Base-by-base conservation (phyloP, 2,888 invertebrate genomes). In the Adelognathus sp. region DNA sequence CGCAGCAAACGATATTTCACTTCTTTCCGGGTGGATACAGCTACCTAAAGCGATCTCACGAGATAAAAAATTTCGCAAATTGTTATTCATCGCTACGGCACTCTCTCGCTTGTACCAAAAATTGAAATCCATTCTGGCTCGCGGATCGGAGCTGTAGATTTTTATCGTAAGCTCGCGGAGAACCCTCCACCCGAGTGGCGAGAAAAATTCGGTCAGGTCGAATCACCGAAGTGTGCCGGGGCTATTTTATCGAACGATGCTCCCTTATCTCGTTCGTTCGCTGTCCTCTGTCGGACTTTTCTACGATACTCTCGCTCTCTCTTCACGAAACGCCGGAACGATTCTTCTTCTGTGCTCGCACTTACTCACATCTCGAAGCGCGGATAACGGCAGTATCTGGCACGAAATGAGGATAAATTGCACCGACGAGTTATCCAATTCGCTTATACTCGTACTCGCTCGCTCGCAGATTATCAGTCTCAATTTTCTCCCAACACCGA, bases 371-470 rank as follows among this genome's bases (percentile, higher is more conserved):
- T 60, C 33, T 21, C 16, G 27, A 5, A 36, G 27, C 36, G n/a
- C 44, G 50, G 44, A 46, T 60, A 70, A 52, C 36, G 11, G 16
- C 67, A 73, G 67, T 50, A 46, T 73, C 46, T n/a, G n/a, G n/a
- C 60, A 56, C 61, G 36, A 56, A 77, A 77, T 39, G 63, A 73
- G 52, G 63, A 78, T 69, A 73, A 73, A 78, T 78, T 60, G 54
- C 46, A 36, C 46, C 27, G 31, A 36, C 39, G 29, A 18, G 50
- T 73, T 69, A 73, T 33, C 54, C 46, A 11, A 77, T 44, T 56
- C 46, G 33, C 46, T 24, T 46, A 33, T 56, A 11, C n/a, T 60
- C 9, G 36, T 24, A 16, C 46, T 31, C 11, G 24, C 61, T 27
- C 16, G n/a, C 67, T 18, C 9, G 31, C 14, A 33, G 27, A 64